These are phyloP conservation scores for Smutsia gigantea DNA, from an alignment of 2,797 vertebrate genomes.

Conservation along the genomic window DNA sequence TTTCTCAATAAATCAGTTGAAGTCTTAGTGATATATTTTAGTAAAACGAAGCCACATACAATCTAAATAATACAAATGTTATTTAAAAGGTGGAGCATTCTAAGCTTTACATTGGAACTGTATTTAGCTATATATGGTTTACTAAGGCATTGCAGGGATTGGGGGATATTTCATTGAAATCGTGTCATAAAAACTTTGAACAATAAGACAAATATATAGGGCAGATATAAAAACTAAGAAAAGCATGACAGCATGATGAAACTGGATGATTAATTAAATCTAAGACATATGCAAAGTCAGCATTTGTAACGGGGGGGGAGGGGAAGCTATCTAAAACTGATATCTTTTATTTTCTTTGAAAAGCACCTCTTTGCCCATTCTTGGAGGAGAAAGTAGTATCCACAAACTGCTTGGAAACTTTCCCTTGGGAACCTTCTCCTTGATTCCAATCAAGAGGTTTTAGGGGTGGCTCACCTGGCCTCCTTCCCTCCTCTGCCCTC, in stretches of 20 bases:
- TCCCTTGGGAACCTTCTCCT: background rate
- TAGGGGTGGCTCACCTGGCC: background rate
- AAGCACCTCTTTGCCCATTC: background rate
- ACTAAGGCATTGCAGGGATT: background rate
- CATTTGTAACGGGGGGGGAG: background rate
- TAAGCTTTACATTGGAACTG: background rate
- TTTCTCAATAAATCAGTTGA: background rate
- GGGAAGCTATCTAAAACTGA: background rate
- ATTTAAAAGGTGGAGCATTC: background rate
- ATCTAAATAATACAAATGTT: background rate
- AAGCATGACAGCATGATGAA: background rate
- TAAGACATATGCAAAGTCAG: background rate
- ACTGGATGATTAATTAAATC: background rate
- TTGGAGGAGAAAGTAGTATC: background rate
- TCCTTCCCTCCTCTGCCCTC: background rate
- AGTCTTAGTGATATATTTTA: background rate
- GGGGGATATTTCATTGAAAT: constrained; percentile 1
- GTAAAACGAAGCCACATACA: background rate
- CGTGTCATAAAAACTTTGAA: background rate
- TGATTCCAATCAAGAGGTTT: background rate
- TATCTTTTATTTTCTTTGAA: constrained; percentile 3
- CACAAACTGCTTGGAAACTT: too few species aligned
- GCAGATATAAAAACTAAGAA: background rate
- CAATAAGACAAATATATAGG: background rate
- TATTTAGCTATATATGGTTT: background rate